Percentiles rank a stretch among this genome's conserved stretches.
phyloP scores from a whole-genome alignment of 2,888 invertebrate species.

The Hydraecia micacea region DNA sequence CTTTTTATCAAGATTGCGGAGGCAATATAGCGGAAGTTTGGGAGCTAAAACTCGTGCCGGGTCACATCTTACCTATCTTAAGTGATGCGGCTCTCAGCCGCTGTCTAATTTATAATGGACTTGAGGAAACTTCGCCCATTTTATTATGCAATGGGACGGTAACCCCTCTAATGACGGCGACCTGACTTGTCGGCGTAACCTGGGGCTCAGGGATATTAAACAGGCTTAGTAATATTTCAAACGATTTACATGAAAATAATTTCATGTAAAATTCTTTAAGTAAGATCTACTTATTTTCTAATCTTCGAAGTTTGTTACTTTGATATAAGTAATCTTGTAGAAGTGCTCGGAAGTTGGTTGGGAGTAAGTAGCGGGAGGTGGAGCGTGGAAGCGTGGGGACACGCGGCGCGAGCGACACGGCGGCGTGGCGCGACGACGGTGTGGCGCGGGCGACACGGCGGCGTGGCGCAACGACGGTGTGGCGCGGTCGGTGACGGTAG shows the following conservation, averaged over 20 bases:
- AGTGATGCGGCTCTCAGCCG: conserved; percentile 89
- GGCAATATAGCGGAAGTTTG: conserved; percentile 87
- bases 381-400: background rate
- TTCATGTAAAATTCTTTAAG: conserved; percentile 62
- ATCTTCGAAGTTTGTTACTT: conserved; percentile 46
- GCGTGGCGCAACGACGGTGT: conserved; percentile 7
- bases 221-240: conserved; percentile 82
- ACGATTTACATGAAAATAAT: conserved; percentile 78
- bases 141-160: conserved; percentile 90
- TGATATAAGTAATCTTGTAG: conserved; percentile 28
- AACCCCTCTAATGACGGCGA: conserved; percentile 89
- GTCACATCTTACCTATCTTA: conserved; percentile 90
- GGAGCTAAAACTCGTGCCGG: conserved; percentile 86
- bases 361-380: conserved; percentile 5
- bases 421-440: conserved; percentile 6
- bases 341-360: conserved; percentile 17
- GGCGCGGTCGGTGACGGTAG: conserved; percentile 63
- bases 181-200: conserved; percentile 86
- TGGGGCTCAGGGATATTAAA: conserved; percentile 85
- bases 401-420: conserved; percentile 4
- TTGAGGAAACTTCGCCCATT: conserved; percentile 90
- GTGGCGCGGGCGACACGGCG: conserved; percentile 8
- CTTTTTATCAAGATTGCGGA: conserved; percentile 88
- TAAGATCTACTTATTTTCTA: conserved; percentile 43
- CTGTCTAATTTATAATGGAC: conserved; percentile 91